These are phyloP conservation scores for Ennomos fuscantarius DNA, from an alignment of 2,888 invertebrate species.

Conservation along the genomic window DNA sequence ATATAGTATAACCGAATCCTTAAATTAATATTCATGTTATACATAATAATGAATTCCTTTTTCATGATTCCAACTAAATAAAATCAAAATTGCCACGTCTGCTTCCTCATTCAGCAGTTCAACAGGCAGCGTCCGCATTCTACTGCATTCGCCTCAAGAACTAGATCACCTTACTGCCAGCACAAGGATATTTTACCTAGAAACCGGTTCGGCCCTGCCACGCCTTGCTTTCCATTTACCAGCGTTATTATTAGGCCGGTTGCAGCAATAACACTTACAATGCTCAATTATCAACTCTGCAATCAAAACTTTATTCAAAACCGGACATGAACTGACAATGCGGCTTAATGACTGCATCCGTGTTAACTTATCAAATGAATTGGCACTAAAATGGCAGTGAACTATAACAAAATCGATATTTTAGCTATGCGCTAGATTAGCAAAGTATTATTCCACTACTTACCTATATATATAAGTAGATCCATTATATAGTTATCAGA, in stretches of 20 bases:
- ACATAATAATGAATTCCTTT: not conserved
- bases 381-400: slow-evolving; percentile 14
- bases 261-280: slow-evolving; percentile 49
- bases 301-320: slow-evolving; percentile 45
- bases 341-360: slow-evolving; percentile 40
- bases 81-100: slow-evolving; percentile 48
- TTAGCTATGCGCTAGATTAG: not conserved
- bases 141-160: slow-evolving; percentile 63
- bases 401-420: slow-evolving; percentile 38
- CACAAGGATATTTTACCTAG: slow-evolving; percentile 74
- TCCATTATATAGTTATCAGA: slow-evolving; percentile 1
- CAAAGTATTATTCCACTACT: too few species aligned
- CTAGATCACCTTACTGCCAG: slow-evolving; percentile 78
- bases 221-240: slow-evolving; percentile 81
- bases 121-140: slow-evolving; percentile 77
- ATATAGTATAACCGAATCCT: not conserved
- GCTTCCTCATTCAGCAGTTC: slow-evolving; percentile 71
- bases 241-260: slow-evolving; percentile 59
- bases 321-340: slow-evolving; percentile 37
- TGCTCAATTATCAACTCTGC: slow-evolving; percentile 43
- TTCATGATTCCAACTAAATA: slow-evolving; percentile 11
- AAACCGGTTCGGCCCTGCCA: slow-evolving; percentile 69
- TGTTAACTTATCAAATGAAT: slow-evolving; percentile 41
- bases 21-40: not conserved
- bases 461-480: too few species aligned